Evolutionary conservation across 2,888 invertebrate species (phyloP).

Genomic region (Drosophila anomelani): DNA sequence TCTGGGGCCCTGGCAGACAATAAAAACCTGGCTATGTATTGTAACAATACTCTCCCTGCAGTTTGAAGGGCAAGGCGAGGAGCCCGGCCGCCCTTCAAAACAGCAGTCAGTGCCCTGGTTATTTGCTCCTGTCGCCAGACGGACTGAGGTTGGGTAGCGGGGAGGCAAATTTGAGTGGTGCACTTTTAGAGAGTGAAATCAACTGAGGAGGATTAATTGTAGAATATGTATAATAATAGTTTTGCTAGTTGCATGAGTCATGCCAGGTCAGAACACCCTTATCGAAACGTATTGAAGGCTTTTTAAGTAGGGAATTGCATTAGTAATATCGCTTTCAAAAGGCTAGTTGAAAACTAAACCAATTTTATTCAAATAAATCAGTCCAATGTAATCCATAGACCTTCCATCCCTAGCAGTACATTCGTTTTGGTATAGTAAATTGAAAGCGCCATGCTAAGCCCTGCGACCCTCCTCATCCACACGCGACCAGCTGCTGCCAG

Average conservation of each 20-base stretch:
- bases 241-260: constrained; percentile 7
- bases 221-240: constrained; percentile 36
- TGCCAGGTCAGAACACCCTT: neutral
- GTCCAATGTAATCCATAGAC: neutral
- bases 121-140: constrained; percentile 30
- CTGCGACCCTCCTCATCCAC: neutral
- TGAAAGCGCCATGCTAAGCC: constrained; percentile 4
- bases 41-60: constrained; percentile 25
- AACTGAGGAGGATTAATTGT: constrained; percentile 42
- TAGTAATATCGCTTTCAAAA: neutral
- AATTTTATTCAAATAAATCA: neutral
- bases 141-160: neutral
- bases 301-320: neutral
- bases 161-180: constrained; percentile 19
- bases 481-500: constrained; percentile 62
- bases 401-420: constrained; percentile 2
- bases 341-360: neutral
- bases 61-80: constrained; percentile 40
- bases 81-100: constrained; percentile 9
- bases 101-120: constrained; percentile 18
- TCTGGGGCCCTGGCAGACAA: constrained; percentile 57
- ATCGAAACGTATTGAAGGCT: neutral
- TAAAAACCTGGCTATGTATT: constrained; percentile 44
- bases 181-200: constrained; percentile 46
- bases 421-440: constrained; percentile 6